Evolutionary conservation across 2,797 vertebrate species (phyloP), one percentile per base, ranked within the genome.

Genomic region (Tiaroga cobitis): DNA sequence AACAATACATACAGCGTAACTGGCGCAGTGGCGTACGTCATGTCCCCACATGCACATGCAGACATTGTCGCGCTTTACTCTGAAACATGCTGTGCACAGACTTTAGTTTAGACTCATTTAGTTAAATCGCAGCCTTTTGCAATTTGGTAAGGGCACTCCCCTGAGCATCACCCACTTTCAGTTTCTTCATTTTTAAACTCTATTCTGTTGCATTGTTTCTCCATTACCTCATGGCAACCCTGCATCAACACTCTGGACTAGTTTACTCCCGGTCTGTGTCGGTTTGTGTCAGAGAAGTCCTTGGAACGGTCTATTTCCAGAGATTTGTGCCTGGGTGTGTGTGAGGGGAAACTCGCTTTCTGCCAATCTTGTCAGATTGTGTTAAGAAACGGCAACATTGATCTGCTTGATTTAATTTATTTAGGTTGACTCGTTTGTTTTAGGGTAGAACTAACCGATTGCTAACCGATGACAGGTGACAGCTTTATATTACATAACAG

Each of bases 261-360:
- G 39, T 46, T 63, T 74, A 63, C 16, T 21, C 54, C 39, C 29
- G 15, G 56, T 46, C 41, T 34, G 24, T 1, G 29, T 24, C 13
- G 8, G 19, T 82, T 74, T 49, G 70, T 82, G 70, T 49, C 49
- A 8, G 18, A 73, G 37, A 74, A 74, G 41, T 29, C 19, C 21
- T 82, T 74, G 70, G 56, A 70, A 37, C 13, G 49, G 54, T 49
- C 39, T 29, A 19, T 26, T 8, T 24, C 39, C 69, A 46, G 69
- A 63, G 39, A 63, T 82, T 61, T 73, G 51, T 32, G 11, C 54
- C 29, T 82, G 29, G 7, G 11, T 54, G 5, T n/a, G 21, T 34
- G 41, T n/a, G 15, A 26, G 9, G 13, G 29, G 16, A 82, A 61
- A 82, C 29, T 26, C 29, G 13, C 56, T 49, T 3, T 26, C 51